Evolutionary conservation across 2,113 vertebrate species (phyloP).

Genomic region (Corythornis cristatus): DNA sequence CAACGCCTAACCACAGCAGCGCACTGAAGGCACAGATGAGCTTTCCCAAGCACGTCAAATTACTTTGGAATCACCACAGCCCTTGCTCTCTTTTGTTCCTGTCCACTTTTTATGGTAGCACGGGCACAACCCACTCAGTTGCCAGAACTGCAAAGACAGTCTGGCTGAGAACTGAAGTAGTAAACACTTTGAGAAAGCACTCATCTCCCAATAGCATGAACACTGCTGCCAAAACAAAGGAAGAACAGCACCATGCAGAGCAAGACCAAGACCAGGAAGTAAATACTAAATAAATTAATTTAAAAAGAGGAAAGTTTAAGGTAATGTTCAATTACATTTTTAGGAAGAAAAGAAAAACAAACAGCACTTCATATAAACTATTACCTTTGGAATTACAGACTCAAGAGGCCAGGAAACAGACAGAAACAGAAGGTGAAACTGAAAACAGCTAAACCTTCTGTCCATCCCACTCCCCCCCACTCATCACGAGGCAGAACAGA

Average conservation of each 20-base stretch:
- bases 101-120: accelerated
- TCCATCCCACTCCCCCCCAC: no score
- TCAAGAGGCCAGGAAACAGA: not conserved
- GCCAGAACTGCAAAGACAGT: accelerated
- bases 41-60: accelerated
- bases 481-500: accelerated
- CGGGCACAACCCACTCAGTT: accelerated
- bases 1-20: not conserved
- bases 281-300: no score
- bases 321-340: accelerated
- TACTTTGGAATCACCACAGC: accelerated
- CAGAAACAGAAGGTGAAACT: accelerated
- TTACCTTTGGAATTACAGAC: not conserved
- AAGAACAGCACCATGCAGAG: not conserved
- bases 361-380: not conserved
- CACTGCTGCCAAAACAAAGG: accelerated
- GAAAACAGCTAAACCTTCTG: not conserved
- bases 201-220: accelerated
- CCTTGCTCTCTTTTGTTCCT: not conserved
- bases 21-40: no score
- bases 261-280: accelerated
- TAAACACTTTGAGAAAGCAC: not conserved
- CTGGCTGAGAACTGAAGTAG: accelerated
- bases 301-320: not conserved
- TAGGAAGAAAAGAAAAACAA: not conserved